Conservation (phyloP, 1,140 invertebrate species). For the Bicyclus anynana region DNA sequence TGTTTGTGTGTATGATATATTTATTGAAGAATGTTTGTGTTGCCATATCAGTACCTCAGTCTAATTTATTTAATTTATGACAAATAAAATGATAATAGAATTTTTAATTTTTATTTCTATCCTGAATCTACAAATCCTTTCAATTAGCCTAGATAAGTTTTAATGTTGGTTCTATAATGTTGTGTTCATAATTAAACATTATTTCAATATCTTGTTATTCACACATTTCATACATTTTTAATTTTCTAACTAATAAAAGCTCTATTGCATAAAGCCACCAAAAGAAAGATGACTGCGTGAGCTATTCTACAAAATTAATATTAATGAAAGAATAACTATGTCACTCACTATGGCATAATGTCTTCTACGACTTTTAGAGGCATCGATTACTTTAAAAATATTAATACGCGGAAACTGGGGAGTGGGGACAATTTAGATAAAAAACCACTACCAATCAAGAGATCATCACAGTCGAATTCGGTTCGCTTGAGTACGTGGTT, state of each 20-base stretch:
- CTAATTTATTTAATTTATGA: slow-evolving; percentile 34
- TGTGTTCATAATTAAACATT: too few relatives aligned
- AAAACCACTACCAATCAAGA: slow-evolving; percentile 62
- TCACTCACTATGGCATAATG: slow-evolving; percentile 57
- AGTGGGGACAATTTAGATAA: slow-evolving; percentile 69
- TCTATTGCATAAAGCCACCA: slow-evolving; percentile 37
- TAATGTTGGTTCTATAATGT: too few relatives aligned
- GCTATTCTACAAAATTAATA: slow-evolving; percentile 44
- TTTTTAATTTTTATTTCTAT: slow-evolving; percentile 1
- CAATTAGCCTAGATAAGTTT: too few relatives aligned
- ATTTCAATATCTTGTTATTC: too few relatives aligned
- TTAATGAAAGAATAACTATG: slow-evolving; percentile 55
- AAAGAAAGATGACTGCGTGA: slow-evolving; percentile 27
- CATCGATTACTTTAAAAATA: slow-evolving; percentile 63
- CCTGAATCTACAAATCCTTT: too few relatives aligned
- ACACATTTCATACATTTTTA: too few relatives aligned
- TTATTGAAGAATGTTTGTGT: slow-evolving; percentile 45
- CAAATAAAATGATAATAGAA: slow-evolving; percentile 18
- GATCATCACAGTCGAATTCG: slow-evolving; percentile 58
- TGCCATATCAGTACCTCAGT: slow-evolving; percentile 50
- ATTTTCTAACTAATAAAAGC: background rate
- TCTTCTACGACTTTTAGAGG: slow-evolving; percentile 49
- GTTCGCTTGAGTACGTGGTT: slow-evolving; percentile 44
- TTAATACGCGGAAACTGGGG: slow-evolving; percentile 49
- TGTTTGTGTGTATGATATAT: slow-evolving; percentile 47